These are phyloP conservation scores for Ctenoplectra terminalis DNA, from an alignment of 1,140 invertebrate genomes.

Conservation along the genomic window DNA sequence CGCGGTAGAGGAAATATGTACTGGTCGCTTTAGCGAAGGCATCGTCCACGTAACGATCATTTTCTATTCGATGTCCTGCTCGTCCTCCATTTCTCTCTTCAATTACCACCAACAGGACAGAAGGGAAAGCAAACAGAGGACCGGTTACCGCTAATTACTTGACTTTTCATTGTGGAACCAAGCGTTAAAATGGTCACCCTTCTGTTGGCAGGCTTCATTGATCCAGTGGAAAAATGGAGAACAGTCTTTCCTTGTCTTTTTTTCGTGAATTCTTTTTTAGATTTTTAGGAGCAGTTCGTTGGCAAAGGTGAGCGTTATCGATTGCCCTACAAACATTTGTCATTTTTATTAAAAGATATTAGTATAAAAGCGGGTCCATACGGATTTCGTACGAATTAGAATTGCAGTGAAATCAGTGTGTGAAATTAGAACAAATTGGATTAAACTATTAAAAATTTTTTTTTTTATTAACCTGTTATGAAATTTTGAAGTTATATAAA, in stretches of 20 bases:
- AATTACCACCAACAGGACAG: too few species aligned
- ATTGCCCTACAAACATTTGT: background rate
- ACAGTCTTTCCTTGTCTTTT: background rate
- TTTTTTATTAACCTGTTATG: too few species aligned
- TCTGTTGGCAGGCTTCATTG: slow-evolving; percentile 38
- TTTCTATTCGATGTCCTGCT: slow-evolving; percentile 23
- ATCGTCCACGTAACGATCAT: slow-evolving; percentile 1
- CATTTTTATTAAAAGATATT: background rate
- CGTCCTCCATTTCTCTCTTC: slow-evolving; percentile 34
- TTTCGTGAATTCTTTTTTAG: background rate
- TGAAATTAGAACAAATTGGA: too few species aligned
- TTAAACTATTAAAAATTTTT: too few species aligned
- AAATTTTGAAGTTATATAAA: background rate
- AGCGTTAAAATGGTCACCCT: background rate
- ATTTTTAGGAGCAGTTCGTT: background rate
- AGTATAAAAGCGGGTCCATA: too few species aligned
- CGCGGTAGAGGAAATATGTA: background rate
- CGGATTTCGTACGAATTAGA: background rate
- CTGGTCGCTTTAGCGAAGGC: slow-evolving; percentile 35
- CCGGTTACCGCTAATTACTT: slow-evolving; percentile 44
- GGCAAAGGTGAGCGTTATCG: background rate
- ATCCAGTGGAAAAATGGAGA: background rate
- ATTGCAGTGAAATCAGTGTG: too few species aligned
- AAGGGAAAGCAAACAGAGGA: slow-evolving; percentile 20
- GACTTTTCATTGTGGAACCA: slow-evolving; percentile 20